phyloP scores from a whole-genome alignment of 2,888 invertebrate genomes.

The Orgyia antiqua region DNA sequence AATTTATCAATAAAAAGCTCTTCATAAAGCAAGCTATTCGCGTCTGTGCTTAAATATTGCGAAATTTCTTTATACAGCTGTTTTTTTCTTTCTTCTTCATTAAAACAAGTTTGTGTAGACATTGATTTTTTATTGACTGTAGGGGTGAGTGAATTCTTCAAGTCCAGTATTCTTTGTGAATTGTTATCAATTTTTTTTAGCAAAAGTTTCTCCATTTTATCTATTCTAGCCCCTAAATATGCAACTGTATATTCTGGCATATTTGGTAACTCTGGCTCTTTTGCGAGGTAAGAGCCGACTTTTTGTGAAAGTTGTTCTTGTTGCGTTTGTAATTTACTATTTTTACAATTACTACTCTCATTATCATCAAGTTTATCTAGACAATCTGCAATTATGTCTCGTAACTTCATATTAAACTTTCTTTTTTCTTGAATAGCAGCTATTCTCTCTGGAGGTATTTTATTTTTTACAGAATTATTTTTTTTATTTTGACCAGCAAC shows the following conservation, averaged over 20 bases:
- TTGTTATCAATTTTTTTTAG: conserved; percentile 60
- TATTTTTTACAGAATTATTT: conserved; percentile 10
- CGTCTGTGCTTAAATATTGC: conserved; percentile 48
- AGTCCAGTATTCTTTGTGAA: conserved; percentile 45
- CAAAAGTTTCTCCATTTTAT: conserved; percentile 54
- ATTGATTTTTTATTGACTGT: conserved; percentile 21
- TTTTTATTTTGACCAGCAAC: not conserved
- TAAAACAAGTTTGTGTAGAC: conserved; percentile 38
- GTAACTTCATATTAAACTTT: conserved; percentile 61
- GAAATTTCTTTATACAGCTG: conserved; percentile 58
- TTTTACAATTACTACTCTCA: conserved; percentile 8
- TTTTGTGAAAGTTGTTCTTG: conserved; percentile 10
- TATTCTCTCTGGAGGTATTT: conserved; percentile 47
- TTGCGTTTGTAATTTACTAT: conserved; percentile 11
- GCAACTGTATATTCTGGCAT: conserved; percentile 39
- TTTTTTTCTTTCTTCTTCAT: conserved; percentile 43
- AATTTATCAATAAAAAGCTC: conserved; percentile 59
- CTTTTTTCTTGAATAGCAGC: conserved; percentile 62
- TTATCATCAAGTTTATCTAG: conserved; percentile 46
- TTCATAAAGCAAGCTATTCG: conserved; percentile 57
- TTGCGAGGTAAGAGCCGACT: conserved; percentile 18
- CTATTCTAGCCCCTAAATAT: conserved; percentile 51
- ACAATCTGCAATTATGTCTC: conserved; percentile 55
- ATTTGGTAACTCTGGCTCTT: conserved; percentile 25
- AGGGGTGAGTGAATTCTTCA: conserved; percentile 35